Evolutionary conservation across 2,797 vertebrate genomes (phyloP).

Genomic region (Meriones psammophilus): DNA sequence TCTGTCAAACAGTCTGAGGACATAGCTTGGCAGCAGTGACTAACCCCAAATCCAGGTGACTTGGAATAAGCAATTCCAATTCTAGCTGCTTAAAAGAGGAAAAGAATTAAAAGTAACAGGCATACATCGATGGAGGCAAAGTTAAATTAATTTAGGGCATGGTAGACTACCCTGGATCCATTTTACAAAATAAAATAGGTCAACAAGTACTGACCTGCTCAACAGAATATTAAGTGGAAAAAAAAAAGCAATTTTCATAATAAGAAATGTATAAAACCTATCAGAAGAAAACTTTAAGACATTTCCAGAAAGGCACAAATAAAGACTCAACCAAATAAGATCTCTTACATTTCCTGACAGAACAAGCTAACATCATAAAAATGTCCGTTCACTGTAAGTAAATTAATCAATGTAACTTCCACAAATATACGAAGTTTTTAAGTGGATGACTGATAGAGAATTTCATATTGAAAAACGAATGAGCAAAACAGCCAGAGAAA

Average conservation of each 20-base stretch:
- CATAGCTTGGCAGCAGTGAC: background rate
- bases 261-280: conserved; percentile 22
- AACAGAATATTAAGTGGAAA: background rate
- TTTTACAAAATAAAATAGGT: conserved; percentile 37
- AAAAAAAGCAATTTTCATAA: conserved; percentile 37
- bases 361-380: conserved; percentile 45
- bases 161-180: background rate
- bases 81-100: background rate
- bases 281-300: conserved; percentile 45
- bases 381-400: background rate
- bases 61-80: conserved; percentile 38
- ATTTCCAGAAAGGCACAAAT: conserved; percentile 1
- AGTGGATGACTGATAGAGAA: background rate
- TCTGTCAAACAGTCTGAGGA: background rate
- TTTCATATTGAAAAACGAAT: background rate
- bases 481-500: background rate
- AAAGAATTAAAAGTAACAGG: conserved; percentile 38
- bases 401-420: background rate
- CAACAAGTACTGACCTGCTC: conserved; percentile 5
- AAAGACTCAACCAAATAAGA: conserved; percentile 1
- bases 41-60: background rate
- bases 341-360: background rate
- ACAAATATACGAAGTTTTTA: conserved; percentile 1
- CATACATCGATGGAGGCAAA: background rate
- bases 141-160: conserved; percentile 2